These are phyloP conservation scores for Eristalinus aeneus DNA, from an alignment of 2,888 invertebrate species.

Conservation along the genomic window DNA sequence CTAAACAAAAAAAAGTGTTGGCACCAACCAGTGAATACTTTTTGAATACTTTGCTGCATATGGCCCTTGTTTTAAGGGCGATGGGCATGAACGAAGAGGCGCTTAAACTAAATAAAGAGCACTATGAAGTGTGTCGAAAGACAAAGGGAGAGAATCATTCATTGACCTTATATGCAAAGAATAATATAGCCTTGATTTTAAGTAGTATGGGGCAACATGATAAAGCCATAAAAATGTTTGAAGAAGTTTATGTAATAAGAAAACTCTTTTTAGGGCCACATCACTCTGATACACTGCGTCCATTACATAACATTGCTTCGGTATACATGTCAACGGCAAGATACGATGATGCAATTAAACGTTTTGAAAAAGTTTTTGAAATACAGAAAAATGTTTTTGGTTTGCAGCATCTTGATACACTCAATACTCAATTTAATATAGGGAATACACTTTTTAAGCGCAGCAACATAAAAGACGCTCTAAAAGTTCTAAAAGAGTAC, in stretches of 20 bases:
- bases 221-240: not conserved
- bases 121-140: not conserved
- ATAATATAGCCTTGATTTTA: slow-evolving; percentile 19
- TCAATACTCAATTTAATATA: slow-evolving; percentile 3
- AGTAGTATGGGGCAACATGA: not conserved
- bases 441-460: not conserved
- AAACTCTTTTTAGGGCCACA: not conserved
- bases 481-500: not conserved
- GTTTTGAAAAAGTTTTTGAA: not conserved
- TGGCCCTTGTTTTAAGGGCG: not conserved
- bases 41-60: not conserved
- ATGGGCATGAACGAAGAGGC: slow-evolving; percentile 3
- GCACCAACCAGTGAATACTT: not conserved
- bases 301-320: not conserved
- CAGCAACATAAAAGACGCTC: not conserved
- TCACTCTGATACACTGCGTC: slow-evolving; percentile 4
- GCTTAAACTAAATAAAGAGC: not conserved
- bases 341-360: not conserved
- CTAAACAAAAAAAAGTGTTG: slow-evolving; percentile 4
- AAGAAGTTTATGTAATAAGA: not conserved
- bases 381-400: not conserved
- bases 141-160: not conserved
- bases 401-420: not conserved
- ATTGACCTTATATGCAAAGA: not conserved
- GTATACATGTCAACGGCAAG: not conserved